Base-by-base conservation (phyloP, 2,113 vertebrate species). In the Labrus mixtus region DNA sequence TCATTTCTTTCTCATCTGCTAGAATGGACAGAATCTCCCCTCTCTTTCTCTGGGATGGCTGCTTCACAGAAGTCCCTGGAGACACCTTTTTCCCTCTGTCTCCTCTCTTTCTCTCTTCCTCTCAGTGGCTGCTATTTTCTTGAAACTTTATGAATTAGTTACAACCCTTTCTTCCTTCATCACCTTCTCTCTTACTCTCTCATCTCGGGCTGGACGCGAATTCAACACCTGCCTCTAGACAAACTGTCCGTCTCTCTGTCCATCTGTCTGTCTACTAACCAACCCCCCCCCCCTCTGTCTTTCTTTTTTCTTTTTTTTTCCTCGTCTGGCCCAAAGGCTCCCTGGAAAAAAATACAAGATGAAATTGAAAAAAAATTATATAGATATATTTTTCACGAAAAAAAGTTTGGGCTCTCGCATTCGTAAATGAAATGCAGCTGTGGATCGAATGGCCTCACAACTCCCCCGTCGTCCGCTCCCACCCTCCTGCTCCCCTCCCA, bases 101-200 rank as follows among this genome's bases (percentile, higher is more conserved):
- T 90, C 87, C 90, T 78, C 69, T 68, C 55, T 76, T 72, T 73
- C 67, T 58, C 77, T 76, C 60, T 68, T 68, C 78, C 79, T 84
- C 84, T 87, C 84, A 73, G 89, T 76, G 63, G 87, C 90, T 89
- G 92, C 87, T 91, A 92, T 93, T 93, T 93, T 91, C 84, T 84
- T 61, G 66, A 91, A 93, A 93, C 94, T 93, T 95, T 95, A 95
- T 95, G 94, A 95, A 95, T 95, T 95, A 95, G 92, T 95, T 94
- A 95, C 92, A 93, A 93, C 65, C 88, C 87, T 89, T 81, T 82
- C 78, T 76, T 65, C 66, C 45, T 82, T 75, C 82, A 70, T 82
- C 73, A 78, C 80, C 74, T 76, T 79, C 67, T 93, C 87, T 74
- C 69, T 72, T 78, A 88, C 90, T 89, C 92, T 91, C 87, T 92